These are phyloP conservation scores for Helarctos malayanus DNA, from an alignment of 2,797 vertebrate genomes.

Conservation along the genomic window DNA sequence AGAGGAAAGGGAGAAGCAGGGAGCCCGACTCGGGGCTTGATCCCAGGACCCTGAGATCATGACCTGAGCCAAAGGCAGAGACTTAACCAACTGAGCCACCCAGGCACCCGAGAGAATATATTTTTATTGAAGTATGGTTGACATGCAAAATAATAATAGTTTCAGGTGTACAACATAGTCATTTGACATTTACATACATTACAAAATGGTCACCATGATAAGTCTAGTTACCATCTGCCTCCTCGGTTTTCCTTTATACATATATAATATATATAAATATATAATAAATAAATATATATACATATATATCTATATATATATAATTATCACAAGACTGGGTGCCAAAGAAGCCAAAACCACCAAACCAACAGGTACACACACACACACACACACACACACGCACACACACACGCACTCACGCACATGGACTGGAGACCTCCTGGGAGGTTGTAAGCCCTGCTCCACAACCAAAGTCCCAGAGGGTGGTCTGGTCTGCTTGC, in stretches of 20 bases:
- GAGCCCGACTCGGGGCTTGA: no score
- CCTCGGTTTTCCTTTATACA: not conserved
- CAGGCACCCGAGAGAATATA: not conserved
- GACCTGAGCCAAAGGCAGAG: no score
- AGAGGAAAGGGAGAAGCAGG: no score
- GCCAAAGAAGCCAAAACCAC: conserved; percentile 24
- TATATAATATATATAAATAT: no score
- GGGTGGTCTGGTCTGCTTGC: not conserved
- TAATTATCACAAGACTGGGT: not conserved
- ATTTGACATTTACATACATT: not conserved
- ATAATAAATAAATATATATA: no score
- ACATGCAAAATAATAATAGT: not conserved
- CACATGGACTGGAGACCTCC: not conserved
- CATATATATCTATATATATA: no score
- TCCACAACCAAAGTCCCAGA: not conserved
- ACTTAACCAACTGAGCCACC: not conserved
- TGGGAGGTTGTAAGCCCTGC: not conserved
- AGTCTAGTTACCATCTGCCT: not conserved
- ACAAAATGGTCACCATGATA: not conserved
- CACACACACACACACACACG: not conserved
- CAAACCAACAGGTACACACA: not conserved
- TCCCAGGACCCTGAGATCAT: no score
- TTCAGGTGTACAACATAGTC: not conserved
- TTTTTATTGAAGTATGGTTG: not conserved
- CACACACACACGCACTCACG: not conserved